These are phyloP conservation scores for Neoitamus cyanurus DNA, from an alignment of 2,888 invertebrate species.

Conservation along the genomic window DNA sequence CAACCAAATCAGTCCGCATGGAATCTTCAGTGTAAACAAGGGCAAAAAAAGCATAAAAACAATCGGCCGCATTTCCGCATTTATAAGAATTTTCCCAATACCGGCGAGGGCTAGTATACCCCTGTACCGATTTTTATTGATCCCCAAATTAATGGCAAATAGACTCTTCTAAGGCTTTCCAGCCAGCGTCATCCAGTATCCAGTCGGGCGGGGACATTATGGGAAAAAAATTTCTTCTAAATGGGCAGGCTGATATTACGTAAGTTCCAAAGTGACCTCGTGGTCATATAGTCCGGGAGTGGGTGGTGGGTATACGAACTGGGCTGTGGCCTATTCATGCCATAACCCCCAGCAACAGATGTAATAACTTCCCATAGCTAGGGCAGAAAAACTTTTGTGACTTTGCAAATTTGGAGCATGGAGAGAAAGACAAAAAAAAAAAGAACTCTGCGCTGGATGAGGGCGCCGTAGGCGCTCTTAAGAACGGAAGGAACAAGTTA, in stretches of 20 bases:
- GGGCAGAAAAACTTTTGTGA: neutral
- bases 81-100: neutral
- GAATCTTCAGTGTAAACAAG: neutral
- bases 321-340: neutral
- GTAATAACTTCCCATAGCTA: neutral
- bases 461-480: neutral
- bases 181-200: neutral
- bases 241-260: neutral
- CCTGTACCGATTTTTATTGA: neutral
- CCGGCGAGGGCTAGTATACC: neutral
- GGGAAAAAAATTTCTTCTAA: neutral
- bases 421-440: neutral
- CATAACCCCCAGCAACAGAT: neutral
- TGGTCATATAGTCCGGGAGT: neutral
- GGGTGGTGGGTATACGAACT: neutral
- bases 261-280: neutral
- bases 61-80: neutral
- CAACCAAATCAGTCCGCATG: neutral
- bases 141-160: neutral
- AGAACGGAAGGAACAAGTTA: neutral
- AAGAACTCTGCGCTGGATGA: neutral
- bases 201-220: neutral
- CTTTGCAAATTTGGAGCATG: neutral
- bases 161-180: neutral
- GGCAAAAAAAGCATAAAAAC: neutral